Conservation (phyloP, 2,113 vertebrate genomes). For the Xyliphius kryptos region DNA sequence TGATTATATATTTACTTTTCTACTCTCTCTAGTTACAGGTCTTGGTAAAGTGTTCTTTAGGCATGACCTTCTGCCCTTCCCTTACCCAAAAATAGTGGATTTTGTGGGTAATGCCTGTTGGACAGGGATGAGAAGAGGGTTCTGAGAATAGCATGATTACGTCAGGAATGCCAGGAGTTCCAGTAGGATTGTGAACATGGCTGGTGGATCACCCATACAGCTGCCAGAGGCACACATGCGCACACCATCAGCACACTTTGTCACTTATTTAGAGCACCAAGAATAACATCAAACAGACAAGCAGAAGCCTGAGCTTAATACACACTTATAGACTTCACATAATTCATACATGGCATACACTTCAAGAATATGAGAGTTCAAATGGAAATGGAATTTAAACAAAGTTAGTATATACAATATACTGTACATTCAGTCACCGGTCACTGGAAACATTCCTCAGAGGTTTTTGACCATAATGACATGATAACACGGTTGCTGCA, state of each 20-base stretch:
- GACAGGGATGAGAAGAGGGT: constrained; percentile 48
- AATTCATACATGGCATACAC: too few species aligned
- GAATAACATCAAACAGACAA: constrained; percentile 1
- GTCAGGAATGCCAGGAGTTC: constrained; percentile 38
- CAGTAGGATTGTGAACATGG: constrained; percentile 43
- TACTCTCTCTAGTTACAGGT: too few species aligned
- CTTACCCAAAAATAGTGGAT: constrained; percentile 43
- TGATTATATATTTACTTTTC: too few species aligned
- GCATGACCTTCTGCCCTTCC: constrained; percentile 20
- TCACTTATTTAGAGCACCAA: constrained; percentile 9
- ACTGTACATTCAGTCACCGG: too few species aligned
- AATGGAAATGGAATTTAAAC: too few species aligned
- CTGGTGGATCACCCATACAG: constrained; percentile 49
- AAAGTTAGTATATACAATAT: too few species aligned
- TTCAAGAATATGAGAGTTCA: not conserved
- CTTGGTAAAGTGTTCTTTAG: constrained; percentile 25
- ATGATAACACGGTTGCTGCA: too few species aligned
- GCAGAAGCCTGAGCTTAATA: too few species aligned
- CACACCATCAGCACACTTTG: constrained; percentile 18
- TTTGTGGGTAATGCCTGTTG: constrained; percentile 48
- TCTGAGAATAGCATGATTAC: constrained; percentile 48
- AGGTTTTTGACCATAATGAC: too few species aligned
- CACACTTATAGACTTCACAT: too few species aligned
- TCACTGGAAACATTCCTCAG: too few species aligned
- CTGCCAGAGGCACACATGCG: constrained; percentile 37